Conservation (phyloP, 2,888 invertebrate genomes). For the Adelphocoris suturalis region DNA sequence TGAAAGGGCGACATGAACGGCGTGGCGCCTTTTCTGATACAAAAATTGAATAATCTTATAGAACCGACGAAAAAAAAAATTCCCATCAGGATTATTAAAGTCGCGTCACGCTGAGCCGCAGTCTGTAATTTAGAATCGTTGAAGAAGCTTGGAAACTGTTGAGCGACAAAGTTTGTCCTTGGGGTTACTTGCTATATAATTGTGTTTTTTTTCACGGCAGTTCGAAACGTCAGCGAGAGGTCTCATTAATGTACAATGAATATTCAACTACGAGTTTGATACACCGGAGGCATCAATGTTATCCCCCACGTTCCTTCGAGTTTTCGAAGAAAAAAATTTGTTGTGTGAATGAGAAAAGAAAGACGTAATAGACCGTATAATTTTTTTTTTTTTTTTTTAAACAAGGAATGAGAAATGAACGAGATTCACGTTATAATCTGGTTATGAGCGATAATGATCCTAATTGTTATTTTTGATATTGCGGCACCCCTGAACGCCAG, state of each 20-base stretch:
- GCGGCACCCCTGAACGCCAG: no score
- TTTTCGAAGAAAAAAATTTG: no score
- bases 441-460: no score
- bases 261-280: neutral
- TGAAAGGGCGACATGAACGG: neutral
- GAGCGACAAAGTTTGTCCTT: slow-evolving; percentile 22
- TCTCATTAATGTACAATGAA: slow-evolving; percentile 39
- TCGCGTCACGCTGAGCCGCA: slow-evolving; percentile 26
- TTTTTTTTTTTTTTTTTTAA: no score
- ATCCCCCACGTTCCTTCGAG: no score
- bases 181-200: slow-evolving; percentile 30
- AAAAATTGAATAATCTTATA: slow-evolving; percentile 18
- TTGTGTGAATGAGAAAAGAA: no score
- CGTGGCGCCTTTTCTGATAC: slow-evolving; percentile 22
- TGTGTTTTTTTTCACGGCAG: slow-evolving; percentile 37
- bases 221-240: slow-evolving; percentile 35
- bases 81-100: slow-evolving; percentile 30
- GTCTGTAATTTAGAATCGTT: slow-evolving; percentile 42
- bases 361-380: no score
- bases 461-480: no score
- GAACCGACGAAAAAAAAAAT: slow-evolving; percentile 23
- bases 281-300: neutral
- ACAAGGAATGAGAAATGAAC: no score
- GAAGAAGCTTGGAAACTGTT: slow-evolving; percentile 9
- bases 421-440: no score